Evolutionary conservation across 2,797 vertebrate genomes (phyloP).

Genomic region (Coluber constrictor): DNA sequence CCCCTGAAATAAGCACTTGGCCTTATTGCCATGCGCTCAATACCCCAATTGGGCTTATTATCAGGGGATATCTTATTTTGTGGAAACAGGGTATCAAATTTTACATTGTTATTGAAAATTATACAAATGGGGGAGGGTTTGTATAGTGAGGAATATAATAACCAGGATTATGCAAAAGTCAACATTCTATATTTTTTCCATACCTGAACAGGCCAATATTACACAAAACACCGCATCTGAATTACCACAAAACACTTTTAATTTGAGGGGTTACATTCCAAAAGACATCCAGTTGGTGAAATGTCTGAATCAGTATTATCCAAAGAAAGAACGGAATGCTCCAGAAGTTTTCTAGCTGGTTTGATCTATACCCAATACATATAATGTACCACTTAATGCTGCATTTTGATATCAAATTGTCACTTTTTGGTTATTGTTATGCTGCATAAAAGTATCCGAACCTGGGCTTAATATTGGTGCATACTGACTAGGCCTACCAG

Average conservation of each 20-base stretch:
- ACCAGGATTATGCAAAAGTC: background rate
- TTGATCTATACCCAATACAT: background rate
- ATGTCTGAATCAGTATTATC: background rate
- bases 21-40: too few species aligned
- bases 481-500: background rate
- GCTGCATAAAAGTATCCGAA: background rate
- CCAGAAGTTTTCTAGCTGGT: background rate
- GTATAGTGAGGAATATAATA: background rate
- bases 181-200: background rate
- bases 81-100: background rate
- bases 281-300: background rate
- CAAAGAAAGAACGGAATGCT: background rate
- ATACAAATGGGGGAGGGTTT: background rate
- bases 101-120: background rate
- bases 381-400: background rate
- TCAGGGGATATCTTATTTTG: too few species aligned
- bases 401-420: background rate
- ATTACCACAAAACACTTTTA: background rate
- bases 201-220: background rate
- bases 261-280: background rate
- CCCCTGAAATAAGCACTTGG: too few species aligned
- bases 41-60: too few species aligned
- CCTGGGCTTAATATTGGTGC: background rate
- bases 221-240: background rate
- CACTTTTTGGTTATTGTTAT: background rate